Evolutionary conservation across 1,140 invertebrate genomes (phyloP).

Genomic region (Dryas iulia): DNA sequence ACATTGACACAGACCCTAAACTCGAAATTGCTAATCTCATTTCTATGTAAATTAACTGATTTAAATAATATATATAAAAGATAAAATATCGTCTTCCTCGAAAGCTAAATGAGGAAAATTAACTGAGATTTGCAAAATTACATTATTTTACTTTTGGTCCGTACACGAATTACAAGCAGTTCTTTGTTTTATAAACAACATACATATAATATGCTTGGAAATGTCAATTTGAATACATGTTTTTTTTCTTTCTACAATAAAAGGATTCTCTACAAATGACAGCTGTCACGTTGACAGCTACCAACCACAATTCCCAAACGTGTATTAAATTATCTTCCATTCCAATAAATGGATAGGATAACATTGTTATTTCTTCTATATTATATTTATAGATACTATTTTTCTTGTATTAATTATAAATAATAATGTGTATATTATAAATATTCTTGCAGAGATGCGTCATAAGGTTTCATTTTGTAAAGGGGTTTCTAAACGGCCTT

Average conservation of each 20-base stretch:
- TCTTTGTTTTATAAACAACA: neutral
- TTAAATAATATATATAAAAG: neutral
- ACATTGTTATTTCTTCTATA: neutral
- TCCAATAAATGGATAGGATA: conserved; percentile 1
- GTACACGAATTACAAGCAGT: neutral
- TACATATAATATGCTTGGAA: neutral
- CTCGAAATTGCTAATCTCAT: neutral
- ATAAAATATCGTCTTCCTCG: neutral
- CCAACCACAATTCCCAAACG: conserved; percentile 1
- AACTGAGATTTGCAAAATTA: neutral
- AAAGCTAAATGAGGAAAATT: neutral
- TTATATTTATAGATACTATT: neutral
- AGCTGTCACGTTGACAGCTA: conserved; percentile 24
- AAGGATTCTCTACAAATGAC: conserved; percentile 4
- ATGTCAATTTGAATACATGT: neutral
- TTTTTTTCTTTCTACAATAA: neutral
- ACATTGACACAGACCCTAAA: neutral
- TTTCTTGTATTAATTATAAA: neutral
- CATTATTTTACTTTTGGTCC: neutral
- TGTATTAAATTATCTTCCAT: neutral
- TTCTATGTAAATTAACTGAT: neutral
- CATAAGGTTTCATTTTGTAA: neutral
- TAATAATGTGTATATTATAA: neutral
- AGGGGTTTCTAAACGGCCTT: conserved; percentile 21
- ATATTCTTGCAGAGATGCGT: neutral